Percentiles rank a stretch among this genome's conserved stretches.
These are phyloP conservation scores for Bombus superbus DNA, from an alignment of 1,140 invertebrate species.

Conservation along the genomic window DNA sequence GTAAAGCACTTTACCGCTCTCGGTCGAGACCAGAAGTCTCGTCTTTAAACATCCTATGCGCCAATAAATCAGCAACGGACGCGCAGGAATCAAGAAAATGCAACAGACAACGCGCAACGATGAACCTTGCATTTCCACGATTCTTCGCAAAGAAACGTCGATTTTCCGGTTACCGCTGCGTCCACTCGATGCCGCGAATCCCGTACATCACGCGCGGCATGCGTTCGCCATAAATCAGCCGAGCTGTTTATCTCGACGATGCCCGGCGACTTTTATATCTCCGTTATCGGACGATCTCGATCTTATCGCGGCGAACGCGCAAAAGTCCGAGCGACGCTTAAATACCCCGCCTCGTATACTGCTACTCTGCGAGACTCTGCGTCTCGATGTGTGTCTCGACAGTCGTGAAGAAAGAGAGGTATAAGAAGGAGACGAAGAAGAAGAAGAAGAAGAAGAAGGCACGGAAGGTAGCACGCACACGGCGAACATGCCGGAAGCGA, in stretches of 20 bases:
- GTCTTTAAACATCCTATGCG: not conserved
- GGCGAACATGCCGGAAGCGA: constrained; percentile 59
- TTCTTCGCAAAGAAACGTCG: not conserved
- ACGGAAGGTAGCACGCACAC: constrained; percentile 36
- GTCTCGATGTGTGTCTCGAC: not conserved
- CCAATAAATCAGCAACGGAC: not conserved
- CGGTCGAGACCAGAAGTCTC: not conserved
- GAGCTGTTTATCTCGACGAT: constrained; percentile 30
- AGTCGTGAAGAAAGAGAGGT: not conserved
- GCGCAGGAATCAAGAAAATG: not conserved
- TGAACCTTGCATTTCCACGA: not conserved
- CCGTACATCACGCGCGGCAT: constrained; percentile 36
- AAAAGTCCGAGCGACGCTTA: constrained; percentile 45
- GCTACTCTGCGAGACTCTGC: not conserved
- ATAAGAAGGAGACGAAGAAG: not conserved
- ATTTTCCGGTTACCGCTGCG: not conserved
- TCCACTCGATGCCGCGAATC: not conserved
- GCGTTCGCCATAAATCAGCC: constrained; percentile 42
- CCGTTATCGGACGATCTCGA: constrained; percentile 40
- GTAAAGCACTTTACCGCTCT: not conserved
- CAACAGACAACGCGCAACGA: not conserved
- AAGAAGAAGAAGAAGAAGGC: constrained; percentile 1
- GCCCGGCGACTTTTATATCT: constrained; percentile 36
- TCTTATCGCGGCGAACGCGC: constrained; percentile 43
- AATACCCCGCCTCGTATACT: constrained; percentile 2